phyloP scores from a whole-genome alignment of 2,113 vertebrate genomes.

The Stomatorhinus ivindoensis region DNA sequence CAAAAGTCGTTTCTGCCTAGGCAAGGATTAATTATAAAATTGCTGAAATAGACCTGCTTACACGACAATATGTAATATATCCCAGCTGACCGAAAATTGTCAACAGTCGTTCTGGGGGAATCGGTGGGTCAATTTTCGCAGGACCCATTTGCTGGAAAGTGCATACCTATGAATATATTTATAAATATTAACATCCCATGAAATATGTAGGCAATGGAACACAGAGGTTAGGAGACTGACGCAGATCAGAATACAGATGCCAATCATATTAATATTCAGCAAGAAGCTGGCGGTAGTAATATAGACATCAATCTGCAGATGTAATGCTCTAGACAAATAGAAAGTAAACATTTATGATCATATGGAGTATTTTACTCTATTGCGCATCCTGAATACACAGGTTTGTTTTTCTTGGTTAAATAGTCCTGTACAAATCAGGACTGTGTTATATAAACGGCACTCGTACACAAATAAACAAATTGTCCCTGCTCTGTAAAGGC shows the following conservation, averaged over 20 bases:
- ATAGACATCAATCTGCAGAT: neutral
- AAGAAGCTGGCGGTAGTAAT: neutral
- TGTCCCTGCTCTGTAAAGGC: neutral
- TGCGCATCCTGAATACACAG: neutral
- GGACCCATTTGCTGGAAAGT: neutral
- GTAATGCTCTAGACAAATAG: neutral
- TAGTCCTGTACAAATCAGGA: neutral
- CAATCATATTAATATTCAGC: slow-evolving; percentile 2
- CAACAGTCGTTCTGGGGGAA: neutral
- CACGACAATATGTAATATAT: neutral
- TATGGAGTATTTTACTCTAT: neutral
- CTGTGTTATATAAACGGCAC: neutral
- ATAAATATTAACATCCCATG: slow-evolving; percentile 12
- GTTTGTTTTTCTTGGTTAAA: neutral
- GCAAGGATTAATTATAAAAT: slow-evolving; percentile 9
- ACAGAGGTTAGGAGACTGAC: neutral
- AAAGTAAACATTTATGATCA: neutral
- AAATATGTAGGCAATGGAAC: slow-evolving; percentile 10
- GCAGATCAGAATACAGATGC: slow-evolving; percentile 2
- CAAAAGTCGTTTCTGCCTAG: neutral
- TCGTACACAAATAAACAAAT: neutral
- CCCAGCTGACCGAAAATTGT: neutral
- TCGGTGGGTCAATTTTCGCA: neutral
- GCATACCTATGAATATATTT: slow-evolving; percentile 7
- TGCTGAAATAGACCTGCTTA: neutral